Evolutionary conservation across 2,888 invertebrate species (phyloP).

Genomic region (Morpho helenor): DNA sequence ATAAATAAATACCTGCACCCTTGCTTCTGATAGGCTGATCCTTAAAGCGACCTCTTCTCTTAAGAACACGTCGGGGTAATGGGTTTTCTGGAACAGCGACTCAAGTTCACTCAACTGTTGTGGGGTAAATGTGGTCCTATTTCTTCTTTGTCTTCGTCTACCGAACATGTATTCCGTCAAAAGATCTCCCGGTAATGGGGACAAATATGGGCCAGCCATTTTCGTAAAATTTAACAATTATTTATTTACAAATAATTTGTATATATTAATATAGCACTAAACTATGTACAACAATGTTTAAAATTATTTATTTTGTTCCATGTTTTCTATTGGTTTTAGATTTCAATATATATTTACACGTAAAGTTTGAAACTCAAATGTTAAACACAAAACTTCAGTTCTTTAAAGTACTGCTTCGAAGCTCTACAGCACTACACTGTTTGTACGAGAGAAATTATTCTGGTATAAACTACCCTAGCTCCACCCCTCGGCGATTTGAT

Average conservation of each 20-base stretch:
- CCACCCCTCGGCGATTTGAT: constrained; percentile 60
- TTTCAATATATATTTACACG: not conserved
- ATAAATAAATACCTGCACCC: constrained; percentile 85
- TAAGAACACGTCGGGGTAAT: constrained; percentile 94
- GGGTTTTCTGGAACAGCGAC: constrained; percentile 95
- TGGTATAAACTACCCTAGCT: constrained; percentile 65
- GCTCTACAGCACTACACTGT: constrained; percentile 56
- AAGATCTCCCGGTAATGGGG: constrained; percentile 91
- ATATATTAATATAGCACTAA: not conserved
- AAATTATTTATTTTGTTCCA: not conserved
- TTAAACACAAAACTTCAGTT: constrained; percentile 23
- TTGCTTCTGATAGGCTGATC: constrained; percentile 94
- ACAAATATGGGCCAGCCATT: constrained; percentile 93
- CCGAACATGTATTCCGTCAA: constrained; percentile 96
- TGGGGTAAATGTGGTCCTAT: constrained; percentile 95
- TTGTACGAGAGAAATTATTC: constrained; percentile 56
- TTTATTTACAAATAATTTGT: not conserved
- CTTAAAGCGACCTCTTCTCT: constrained; percentile 95
- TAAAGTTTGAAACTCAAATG: constrained; percentile 23
- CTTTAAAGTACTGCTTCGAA: constrained; percentile 33
- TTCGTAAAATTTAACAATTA: constrained; percentile 2
- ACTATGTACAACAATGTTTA: not conserved
- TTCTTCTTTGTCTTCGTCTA: constrained; percentile 90
- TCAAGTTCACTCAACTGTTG: constrained; percentile 95
- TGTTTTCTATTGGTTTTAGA: not conserved